These are phyloP conservation scores for Heliangelus exortis DNA, from an alignment of 2,797 vertebrate species.

Conservation along the genomic window DNA sequence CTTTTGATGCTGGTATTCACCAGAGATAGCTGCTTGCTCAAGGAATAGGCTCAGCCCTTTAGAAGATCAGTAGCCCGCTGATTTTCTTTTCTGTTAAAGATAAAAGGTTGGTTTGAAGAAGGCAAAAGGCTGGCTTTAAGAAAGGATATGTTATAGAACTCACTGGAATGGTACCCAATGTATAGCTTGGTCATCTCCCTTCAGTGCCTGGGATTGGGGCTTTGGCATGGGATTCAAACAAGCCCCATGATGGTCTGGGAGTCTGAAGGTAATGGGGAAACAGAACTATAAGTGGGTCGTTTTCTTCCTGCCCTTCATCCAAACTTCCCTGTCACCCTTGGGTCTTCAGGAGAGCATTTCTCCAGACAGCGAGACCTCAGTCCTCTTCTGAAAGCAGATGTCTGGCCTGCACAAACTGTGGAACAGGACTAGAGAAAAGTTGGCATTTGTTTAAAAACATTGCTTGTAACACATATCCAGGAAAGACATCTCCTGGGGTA, in stretches of 20 bases:
- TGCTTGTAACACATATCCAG: neutral
- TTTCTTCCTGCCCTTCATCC: neutral
- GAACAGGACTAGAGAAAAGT: neutral
- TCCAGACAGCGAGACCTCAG: neutral
- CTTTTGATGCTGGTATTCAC: neutral
- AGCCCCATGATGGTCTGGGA: neutral
- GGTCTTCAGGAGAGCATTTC: neutral
- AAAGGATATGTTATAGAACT: neutral
- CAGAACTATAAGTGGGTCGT: neutral
- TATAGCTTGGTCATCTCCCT: neutral
- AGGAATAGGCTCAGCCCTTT: neutral
- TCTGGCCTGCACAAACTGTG: neutral
- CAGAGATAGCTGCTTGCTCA: neutral
- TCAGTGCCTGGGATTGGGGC: neutral
- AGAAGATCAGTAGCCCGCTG: neutral
- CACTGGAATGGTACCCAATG: neutral
- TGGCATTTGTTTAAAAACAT: neutral
- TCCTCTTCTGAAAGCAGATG: neutral
- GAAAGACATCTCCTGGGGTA: neutral
- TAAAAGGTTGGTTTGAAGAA: neutral
- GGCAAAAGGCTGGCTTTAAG: neutral
- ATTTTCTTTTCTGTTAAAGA: neutral
- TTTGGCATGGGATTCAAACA: neutral
- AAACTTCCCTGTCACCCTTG: accelerated
- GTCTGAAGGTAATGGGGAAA: neutral